A percentile compares a stretch with the other conserved stretches of the same genome.
These are phyloP conservation scores for Xestia ashworthii DNA, from an alignment of 2,888 invertebrate species.

Conservation along the genomic window DNA sequence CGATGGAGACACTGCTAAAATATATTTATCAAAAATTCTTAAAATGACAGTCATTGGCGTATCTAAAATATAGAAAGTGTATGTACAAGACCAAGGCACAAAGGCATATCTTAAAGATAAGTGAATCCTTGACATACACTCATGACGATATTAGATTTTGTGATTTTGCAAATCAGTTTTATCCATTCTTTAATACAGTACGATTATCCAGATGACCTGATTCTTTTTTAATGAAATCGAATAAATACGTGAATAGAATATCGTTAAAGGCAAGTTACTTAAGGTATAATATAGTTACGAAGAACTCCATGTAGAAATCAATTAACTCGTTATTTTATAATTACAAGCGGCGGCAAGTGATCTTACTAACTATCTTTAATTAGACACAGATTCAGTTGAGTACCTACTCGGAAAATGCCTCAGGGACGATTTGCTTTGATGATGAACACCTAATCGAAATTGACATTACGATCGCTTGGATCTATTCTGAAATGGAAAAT, in stretches of 20 bases:
- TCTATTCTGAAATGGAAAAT: background rate
- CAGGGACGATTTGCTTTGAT: constrained; percentile 50
- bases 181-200: background rate
- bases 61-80: background rate
- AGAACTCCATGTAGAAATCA: constrained; percentile 53
- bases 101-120: constrained; percentile 45
- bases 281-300: constrained; percentile 28
- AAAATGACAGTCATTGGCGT: background rate
- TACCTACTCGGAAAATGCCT: constrained; percentile 50
- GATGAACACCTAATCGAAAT: constrained; percentile 39
- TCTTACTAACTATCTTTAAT: constrained; percentile 58
- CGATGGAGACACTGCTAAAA: background rate
- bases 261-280: constrained; percentile 14
- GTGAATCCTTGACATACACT: constrained; percentile 33
- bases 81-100: background rate
- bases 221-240: constrained; percentile 10
- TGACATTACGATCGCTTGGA: constrained; percentile 6
- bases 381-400: constrained; percentile 57
- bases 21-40: background rate
- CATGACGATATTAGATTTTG: background rate
- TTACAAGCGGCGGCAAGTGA: constrained; percentile 52
- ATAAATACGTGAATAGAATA: constrained; percentile 9
- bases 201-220: background rate
- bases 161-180: constrained; percentile 18
- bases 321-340: constrained; percentile 57